Evolutionary conservation across 2,797 vertebrate genomes (phyloP).

Genomic region (Kryptolebias ocellatus): DNA sequence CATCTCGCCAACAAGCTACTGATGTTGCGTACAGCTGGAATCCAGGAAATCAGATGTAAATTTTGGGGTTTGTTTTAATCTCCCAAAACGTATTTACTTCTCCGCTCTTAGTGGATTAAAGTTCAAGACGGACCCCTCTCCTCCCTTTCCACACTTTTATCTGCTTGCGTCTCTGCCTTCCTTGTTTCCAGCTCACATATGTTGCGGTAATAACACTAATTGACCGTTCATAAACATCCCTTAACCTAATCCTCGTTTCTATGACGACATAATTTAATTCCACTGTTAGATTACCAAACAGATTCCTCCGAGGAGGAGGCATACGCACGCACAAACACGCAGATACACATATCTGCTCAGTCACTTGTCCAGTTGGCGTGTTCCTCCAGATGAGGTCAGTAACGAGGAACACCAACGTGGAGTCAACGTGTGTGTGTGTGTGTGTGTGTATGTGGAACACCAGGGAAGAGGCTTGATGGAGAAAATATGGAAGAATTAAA

Average conservation of each 20-base stretch:
- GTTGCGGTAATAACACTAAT: conserved; percentile 67
- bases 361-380: conserved; percentile 64
- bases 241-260: conserved; percentile 69
- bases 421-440: conserved; percentile 20
- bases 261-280: conserved; percentile 67
- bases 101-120: conserved; percentile 19
- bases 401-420: conserved; percentile 70
- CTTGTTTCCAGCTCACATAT: conserved; percentile 52
- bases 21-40: conserved; percentile 28
- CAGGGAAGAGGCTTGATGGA: conserved; percentile 64
- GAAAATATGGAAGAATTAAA: conserved; percentile 73
- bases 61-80: conserved; percentile 8
- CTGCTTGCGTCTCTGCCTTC: conserved; percentile 27
- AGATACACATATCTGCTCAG: conserved; percentile 48
- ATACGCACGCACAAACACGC: conserved; percentile 30
- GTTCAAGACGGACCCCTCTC: conserved; percentile 20
- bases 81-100: conserved; percentile 6
- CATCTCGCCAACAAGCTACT: conserved; percentile 42
- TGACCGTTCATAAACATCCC: conserved; percentile 73
- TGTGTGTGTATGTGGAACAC: conserved; percentile 46
- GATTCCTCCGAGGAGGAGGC: conserved; percentile 55
- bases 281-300: conserved; percentile 66
- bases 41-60: conserved; percentile 7
- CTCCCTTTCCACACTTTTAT: not conserved
- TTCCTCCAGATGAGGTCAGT: conserved; percentile 60